Evolutionary conservation across 2,113 vertebrate species (phyloP).

Genomic region (Pagrus major): DNA sequence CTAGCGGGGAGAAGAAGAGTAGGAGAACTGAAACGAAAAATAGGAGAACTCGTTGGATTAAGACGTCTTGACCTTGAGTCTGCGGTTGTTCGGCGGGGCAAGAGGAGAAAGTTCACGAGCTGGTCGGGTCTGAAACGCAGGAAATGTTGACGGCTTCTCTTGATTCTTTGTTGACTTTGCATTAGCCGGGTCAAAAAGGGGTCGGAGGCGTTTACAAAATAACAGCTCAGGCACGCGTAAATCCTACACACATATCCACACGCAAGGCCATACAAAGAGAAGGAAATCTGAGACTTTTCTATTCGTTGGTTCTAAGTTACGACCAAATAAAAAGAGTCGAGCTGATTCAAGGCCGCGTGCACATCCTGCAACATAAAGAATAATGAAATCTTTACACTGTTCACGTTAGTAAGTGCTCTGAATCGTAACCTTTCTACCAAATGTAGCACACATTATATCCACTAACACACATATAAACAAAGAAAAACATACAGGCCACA

Average conservation of each 20-base stretch:
- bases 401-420: not conserved
- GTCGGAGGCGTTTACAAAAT: slow-evolving; percentile 21
- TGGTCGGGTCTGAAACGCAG: slow-evolving; percentile 45
- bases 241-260: slow-evolving; percentile 9
- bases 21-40: slow-evolving; percentile 9
- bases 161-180: slow-evolving; percentile 55
- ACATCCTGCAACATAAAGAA: slow-evolving; percentile 44
- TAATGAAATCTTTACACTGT: slow-evolving; percentile 14
- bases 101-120: slow-evolving; percentile 57
- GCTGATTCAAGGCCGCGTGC: slow-evolving; percentile 14
- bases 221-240: slow-evolving; percentile 10
- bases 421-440: slow-evolving; percentile 32
- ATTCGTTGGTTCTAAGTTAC: slow-evolving; percentile 45
- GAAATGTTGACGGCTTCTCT: slow-evolving; percentile 54
- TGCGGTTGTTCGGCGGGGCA: slow-evolving; percentile 28
- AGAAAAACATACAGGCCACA: slow-evolving; percentile 41
- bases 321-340: slow-evolving; percentile 8
- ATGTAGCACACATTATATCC: slow-evolving; percentile 29
- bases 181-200: slow-evolving; percentile 48
- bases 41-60: slow-evolving; percentile 36
- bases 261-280: not conserved
- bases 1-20: slow-evolving; percentile 5
- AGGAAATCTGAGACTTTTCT: slow-evolving; percentile 3
- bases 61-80: slow-evolving; percentile 46
- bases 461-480: slow-evolving; percentile 35